Base-by-base conservation (phyloP, 2,888 invertebrate genomes). In the Ceriagrion tenellum region DNA sequence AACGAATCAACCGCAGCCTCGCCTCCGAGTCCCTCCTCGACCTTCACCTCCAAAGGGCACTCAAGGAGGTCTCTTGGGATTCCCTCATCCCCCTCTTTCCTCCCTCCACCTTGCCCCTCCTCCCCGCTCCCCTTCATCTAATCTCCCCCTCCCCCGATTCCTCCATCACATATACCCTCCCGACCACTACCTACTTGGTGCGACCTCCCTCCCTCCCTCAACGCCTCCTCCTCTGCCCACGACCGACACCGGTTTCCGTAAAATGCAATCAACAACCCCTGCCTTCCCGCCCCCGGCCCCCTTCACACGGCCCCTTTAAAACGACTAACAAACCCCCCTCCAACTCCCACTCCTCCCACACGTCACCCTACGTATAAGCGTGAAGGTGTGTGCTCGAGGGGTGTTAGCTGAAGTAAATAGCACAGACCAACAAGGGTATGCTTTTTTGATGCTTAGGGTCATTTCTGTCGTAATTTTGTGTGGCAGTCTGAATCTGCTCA, bases 41-140 rank as follows among this genome's bases (percentile, higher is more conserved):
- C 93, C 93, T 93, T 93, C 93, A 93, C 93, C 93, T 93, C 93
- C 93, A 93, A 93, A 93, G 93, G 69, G 93, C 91, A 91, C 91
- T 91, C 40, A 56, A 90, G 47, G 47, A 55, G 89, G 55, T 89
- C 35, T 16, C 55, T 55, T 26, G 10, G 20, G 10, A 55, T 6
- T n/a, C n/a, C 55, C 55, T 35, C 55, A 13, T 13, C 88, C 55
- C 47, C 26, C 55, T 47, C 47, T 16, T 23, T 20, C 88, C 69
- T 13, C 47, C n/a, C 47, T 47, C 89, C 89, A 47, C 26, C 23
- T 26, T 26, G 47, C 35, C 4, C 55, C 47, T 10, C 55, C 89
- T 26, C 55, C n/a, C 55, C 30, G 8, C 16, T 35, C 16, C 13
- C 88, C 40, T n/a, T n/a, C n/a, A n/a, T 88, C 59, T 20, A 59